These are phyloP conservation scores for Drosophila histrio DNA, from an alignment of 2,888 invertebrate genomes.

Conservation along the genomic window DNA sequence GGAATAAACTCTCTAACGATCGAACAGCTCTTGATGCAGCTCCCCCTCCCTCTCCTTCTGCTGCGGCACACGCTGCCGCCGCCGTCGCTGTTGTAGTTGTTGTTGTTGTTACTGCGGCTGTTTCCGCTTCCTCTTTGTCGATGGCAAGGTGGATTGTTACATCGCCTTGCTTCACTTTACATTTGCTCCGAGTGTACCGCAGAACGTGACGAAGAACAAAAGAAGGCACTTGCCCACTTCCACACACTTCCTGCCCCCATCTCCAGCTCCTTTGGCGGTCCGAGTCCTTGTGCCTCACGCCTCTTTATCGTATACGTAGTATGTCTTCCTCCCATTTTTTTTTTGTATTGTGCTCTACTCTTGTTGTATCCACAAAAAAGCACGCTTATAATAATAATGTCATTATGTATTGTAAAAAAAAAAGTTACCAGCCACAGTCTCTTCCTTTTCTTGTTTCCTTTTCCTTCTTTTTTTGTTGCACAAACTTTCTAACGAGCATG, in stretches of 20 bases:
- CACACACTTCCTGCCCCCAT: slow-evolving; percentile 65
- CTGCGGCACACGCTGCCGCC: not conserved
- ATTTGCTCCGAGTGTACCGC: slow-evolving; percentile 69
- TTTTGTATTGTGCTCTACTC: not conserved
- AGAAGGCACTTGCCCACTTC: slow-evolving; percentile 82
- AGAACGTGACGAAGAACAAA: slow-evolving; percentile 83
- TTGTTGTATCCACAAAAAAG: slow-evolving; percentile 79
- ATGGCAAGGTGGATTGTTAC: slow-evolving; percentile 48
- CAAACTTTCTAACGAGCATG: slow-evolving; percentile 73
- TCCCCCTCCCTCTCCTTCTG: not conserved
- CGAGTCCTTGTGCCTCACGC: not conserved
- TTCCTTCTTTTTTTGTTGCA: slow-evolving; percentile 35
- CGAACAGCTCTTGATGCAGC: slow-evolving; percentile 58
- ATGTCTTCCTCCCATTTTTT: not conserved
- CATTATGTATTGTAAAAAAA: slow-evolving; percentile 52
- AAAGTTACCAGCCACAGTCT: slow-evolving; percentile 47
- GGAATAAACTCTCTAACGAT: slow-evolving; percentile 55
- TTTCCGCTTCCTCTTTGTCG: slow-evolving; percentile 68
- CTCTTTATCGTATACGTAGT: slow-evolving; percentile 1
- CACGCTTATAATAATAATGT: slow-evolving; percentile 78
- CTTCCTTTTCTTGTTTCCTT: slow-evolving; percentile 19
- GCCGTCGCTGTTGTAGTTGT: slow-evolving; percentile 21
- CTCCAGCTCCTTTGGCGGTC: slow-evolving; percentile 33
- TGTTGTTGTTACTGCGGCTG: slow-evolving; percentile 57
- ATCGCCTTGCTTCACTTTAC: slow-evolving; percentile 28